Base-by-base conservation (phyloP, 2,888 invertebrate genomes). In the Kryphioiulus occultus region DNA sequence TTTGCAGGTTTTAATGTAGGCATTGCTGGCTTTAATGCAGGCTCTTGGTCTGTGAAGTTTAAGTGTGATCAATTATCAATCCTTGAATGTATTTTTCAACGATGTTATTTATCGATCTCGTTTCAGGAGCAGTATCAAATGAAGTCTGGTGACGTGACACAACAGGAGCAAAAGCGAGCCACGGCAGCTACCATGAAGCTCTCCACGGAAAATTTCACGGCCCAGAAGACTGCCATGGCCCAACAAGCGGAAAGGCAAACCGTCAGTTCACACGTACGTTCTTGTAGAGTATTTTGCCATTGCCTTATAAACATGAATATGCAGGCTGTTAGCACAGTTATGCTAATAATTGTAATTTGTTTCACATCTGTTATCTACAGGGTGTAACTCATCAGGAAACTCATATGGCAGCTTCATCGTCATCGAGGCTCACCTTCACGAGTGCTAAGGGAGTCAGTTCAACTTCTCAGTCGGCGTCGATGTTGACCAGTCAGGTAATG, bases 161-260 rank as follows among this genome's bases (percentile, higher is more conserved):
- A 96, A 90, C 96, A 97, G 92, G 96, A 97, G 92, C 95, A 95
- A 90, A 96, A 96, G 91, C 96, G 96, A 92, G 95, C 96, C 93
- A 95, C 96, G 88, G 95, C 96, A 85, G 94, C 96, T 82, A 95
- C 95, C 91, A 95, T 96, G 93, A 95, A 96, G 92, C 93, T 97
- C 88, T 96, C 96, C 90, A 96, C 96, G 86, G 96, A 96, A 91
- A 95, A 95, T 78, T 97, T 96, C 92, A 96, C 96, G 90, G 95
- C 96, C 17, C 96, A 97, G 92, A 96, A 97, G 92, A 92, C 93
- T 3, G 89, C 90, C 32, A 88, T 89, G 89, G 88, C 90, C n/a
- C 89, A 90, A 59, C 90, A 90, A 82, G 90, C 90, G 87, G 90
- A 90, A 86, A 88, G 88, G 26, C 89, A 89, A 85, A 89, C 87